phyloP scores from a whole-genome alignment of 2,797 vertebrate species.

The Rhinoraja longicauda region DNA sequence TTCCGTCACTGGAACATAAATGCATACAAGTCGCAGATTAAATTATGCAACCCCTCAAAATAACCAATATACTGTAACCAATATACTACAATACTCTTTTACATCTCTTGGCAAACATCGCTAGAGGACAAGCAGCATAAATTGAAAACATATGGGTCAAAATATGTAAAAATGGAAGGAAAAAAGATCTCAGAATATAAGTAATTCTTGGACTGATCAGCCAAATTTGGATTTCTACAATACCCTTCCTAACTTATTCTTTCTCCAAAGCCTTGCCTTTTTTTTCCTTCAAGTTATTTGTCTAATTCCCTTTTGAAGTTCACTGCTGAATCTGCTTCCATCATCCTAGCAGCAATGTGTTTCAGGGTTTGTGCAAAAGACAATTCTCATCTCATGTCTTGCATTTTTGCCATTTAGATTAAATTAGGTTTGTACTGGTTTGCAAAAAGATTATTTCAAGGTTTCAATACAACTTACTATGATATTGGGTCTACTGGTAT shows the following conservation, averaged over 20 bases:
- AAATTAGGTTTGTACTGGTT: not conserved
- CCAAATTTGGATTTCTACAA: no score
- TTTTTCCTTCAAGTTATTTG: not conserved
- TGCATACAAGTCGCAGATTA: not conserved
- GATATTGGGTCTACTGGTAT: not conserved
- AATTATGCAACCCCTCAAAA: not conserved
- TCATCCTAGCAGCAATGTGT: not conserved
- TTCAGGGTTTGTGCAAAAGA: no score
- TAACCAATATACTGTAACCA: not conserved
- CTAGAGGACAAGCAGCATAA: not conserved
- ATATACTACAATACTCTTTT: no score
- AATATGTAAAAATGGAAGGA: not conserved
- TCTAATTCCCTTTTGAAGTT: not conserved
- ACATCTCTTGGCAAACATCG: not conserved
- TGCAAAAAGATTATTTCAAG: not conserved
- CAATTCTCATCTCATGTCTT: no score
- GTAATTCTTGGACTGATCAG: no score
- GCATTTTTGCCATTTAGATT: no score
- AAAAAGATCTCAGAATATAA: not conserved
- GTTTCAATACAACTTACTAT: not conserved
- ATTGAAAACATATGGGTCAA: not conserved
- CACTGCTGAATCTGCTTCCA: not conserved
- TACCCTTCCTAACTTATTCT: no score
- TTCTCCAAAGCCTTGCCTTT: not conserved
- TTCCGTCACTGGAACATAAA: slow-evolving; percentile 57